Base-by-base conservation (phyloP, 2,888 invertebrate genomes). In the Eustalomyia histrio region DNA sequence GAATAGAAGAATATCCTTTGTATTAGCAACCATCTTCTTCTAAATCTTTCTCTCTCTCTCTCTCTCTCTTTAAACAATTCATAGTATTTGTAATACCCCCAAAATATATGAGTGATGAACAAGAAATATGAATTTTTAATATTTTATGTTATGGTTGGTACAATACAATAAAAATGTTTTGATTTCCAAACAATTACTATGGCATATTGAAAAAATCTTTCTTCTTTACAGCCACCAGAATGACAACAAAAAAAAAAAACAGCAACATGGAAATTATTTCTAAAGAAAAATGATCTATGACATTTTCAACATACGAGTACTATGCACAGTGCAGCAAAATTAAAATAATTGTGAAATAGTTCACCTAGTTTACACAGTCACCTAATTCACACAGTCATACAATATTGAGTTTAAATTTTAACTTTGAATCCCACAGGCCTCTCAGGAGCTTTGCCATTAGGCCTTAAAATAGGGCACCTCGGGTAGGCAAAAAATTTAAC, bases 281-380 rank as follows among this genome's bases (percentile, higher is more conserved):
- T 16, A 57, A 76, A 64, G 52, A 18, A 60, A 52, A 61, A 81
- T 83, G 84, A 84, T 83, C 84, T 84, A 84, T 84, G 79, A 82
- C 79, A 75, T 76, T 68, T 17, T 65, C 53, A 60, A 18, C 33
- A 53, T 78, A 65, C 12, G 39, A 12, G 8, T 35, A n/a, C n/a
- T n/a, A n/a, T n/a, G n/a, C n/a, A n/a, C n/a, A n/a, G n/a, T n/a
- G n/a, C n/a, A n/a, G n/a, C n/a, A n/a, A n/a, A n/a, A n/a, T n/a
- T n/a, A n/a, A n/a, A n/a, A n/a, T n/a, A n/a, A n/a, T n/a, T n/a
- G n/a, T n/a, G n/a, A n/a, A n/a, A n/a, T n/a, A n/a, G n/a, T n/a
- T n/a, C n/a, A n/a, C n/a, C n/a, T n/a, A n/a, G n/a, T n/a, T n/a
- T n/a, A n/a, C n/a, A n/a, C n/a, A n/a, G n/a, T n/a, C n/a, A n/a